Base-by-base conservation (phyloP, 2,888 invertebrate species). In the Napeogenes inachia region DNA sequence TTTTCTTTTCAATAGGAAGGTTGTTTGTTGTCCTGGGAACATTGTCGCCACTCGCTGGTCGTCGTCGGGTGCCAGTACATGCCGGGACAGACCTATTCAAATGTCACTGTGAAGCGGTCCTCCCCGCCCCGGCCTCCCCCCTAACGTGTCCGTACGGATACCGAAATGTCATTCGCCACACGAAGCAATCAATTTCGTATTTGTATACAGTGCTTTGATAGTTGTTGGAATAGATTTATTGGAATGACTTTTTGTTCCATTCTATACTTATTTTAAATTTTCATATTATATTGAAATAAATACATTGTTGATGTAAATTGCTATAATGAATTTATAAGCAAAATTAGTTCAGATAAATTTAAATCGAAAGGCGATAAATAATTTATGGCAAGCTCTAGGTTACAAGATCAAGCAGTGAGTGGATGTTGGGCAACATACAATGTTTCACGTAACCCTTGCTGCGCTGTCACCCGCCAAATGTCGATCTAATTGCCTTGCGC, bases 101-200 rank as follows among this genome's bases (percentile, higher is more conserved):
- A 89, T 89, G 90, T 90, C 90, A 89, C 77, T 74, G 80, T 82
- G 86, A 83, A 80, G 78, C 77, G 78, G 76, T 71, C 74, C 74
- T 74, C 75, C 75, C 68, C 71, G 62, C 69, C 75, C 75, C 73
- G 77, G 73, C 72, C 68, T 56, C 13, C 53, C 56, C 72, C 58
- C 63, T 69, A 38, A 57, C 67, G 50, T 64, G 68, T 70, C 78
- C 76, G 68, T 76, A 65, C 70, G 75, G 78, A 79, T 82, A 82
- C 89, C 87, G 82, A 89, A 89, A 89, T 89, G 89, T 89, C 89
- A 87, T 80, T 87, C 81, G 86, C 82, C 85, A 85, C 85, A 87
- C 87, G 87, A 85, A 83, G 89, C 86, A 89, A 90, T 90, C 90
- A 90, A 89, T 90, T 88, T 89, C 89, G 83, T 83, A 90, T 90